phyloP scores from a whole-genome alignment of 2,888 invertebrate genomes.

The Sthenelais limicola region DNA sequence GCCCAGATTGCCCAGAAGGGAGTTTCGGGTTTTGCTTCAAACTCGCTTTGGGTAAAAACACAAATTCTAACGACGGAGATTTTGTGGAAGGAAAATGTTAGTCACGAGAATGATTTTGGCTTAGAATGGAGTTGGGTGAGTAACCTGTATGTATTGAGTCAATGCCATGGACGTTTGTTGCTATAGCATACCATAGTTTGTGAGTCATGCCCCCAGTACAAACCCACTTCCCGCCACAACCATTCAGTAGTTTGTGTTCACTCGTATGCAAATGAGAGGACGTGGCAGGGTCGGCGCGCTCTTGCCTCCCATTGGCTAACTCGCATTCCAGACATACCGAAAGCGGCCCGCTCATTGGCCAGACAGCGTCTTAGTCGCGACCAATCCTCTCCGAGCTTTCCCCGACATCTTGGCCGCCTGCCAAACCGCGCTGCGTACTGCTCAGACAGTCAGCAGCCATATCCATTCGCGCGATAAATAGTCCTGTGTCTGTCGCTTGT shows the following conservation, averaged over 20 bases:
- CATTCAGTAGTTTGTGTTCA: slow-evolving; percentile 30
- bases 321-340: slow-evolving; percentile 33
- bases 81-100: no score
- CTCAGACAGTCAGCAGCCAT: slow-evolving; percentile 20
- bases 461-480: slow-evolving; percentile 1
- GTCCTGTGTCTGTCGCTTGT: slow-evolving; percentile 6
- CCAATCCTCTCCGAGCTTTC: slow-evolving; percentile 1
- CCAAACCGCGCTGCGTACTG: not conserved
- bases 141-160: no score
- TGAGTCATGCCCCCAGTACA: slow-evolving; percentile 18
- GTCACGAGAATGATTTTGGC: no score
- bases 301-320: slow-evolving; percentile 5
- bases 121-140: no score
- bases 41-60: no score
- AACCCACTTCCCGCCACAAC: slow-evolving; percentile 28
- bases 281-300: slow-evolving; percentile 23
- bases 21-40: no score
- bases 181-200: slow-evolving; percentile 2
- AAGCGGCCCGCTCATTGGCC: slow-evolving; percentile 23
- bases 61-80: no score
- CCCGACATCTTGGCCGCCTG: slow-evolving; percentile 6
- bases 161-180: no score
- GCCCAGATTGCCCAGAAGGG: no score
- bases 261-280: slow-evolving; percentile 37
- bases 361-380: slow-evolving; percentile 4